Conservation (phyloP, 2,113 vertebrate genomes). For the Tragelaphus imberbis region DNA sequence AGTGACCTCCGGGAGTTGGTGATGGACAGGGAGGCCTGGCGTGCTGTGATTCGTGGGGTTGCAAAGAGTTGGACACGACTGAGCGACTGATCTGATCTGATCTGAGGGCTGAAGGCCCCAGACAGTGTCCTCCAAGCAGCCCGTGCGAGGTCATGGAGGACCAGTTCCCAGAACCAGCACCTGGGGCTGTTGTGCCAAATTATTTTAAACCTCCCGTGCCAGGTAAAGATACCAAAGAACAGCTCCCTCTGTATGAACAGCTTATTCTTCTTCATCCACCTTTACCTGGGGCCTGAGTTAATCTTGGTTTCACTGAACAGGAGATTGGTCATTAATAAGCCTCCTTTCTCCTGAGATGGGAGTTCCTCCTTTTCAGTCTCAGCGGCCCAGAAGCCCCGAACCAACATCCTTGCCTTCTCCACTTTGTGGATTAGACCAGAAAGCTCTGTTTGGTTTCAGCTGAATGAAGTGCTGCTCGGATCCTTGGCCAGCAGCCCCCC, state of each 20-base stretch:
- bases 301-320: background rate
- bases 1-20: too few relatives aligned
- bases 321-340: background rate
- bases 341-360: background rate
- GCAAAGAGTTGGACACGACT: too few relatives aligned
- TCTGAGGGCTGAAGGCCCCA: background rate
- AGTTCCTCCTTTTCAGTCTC: background rate
- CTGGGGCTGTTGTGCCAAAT: background rate
- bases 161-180: background rate
- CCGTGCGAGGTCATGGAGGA: rapidly evolving
- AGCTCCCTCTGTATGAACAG: background rate
- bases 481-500: background rate
- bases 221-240: background rate
- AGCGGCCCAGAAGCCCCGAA: background rate
- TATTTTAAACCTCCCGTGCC: background rate
- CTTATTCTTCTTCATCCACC: background rate
- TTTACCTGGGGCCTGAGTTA: background rate
- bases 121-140: rapidly evolving
- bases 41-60: too few relatives aligned
- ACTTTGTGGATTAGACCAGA: background rate
- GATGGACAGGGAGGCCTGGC: too few relatives aligned
- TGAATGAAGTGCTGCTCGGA: background rate
- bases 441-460: background rate
- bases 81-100: too few relatives aligned
- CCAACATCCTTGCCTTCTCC: too few relatives aligned